Evolutionary conservation across 2,888 invertebrate genomes (phyloP).

Genomic region (Aphidoletes aphidimyza): DNA sequence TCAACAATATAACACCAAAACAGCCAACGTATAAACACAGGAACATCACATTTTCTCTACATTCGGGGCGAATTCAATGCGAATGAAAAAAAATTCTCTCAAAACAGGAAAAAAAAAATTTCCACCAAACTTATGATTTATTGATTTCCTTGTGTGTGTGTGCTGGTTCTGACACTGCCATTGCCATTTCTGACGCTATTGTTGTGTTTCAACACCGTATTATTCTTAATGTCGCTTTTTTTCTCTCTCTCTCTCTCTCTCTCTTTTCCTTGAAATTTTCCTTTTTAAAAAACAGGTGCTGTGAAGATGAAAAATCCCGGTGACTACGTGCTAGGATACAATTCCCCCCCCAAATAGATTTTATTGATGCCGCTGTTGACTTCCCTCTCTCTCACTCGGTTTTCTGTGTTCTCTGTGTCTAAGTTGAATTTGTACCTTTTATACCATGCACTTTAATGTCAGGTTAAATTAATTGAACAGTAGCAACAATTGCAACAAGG

Average conservation of each 20-base stretch:
- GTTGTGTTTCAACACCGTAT: background rate
- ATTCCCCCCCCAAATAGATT: background rate
- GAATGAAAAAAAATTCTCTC: too few species aligned
- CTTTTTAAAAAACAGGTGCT: slow-evolving; percentile 7
- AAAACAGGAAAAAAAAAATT: background rate
- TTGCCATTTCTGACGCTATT: background rate
- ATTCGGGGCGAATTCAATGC: background rate
- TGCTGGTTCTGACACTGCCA: background rate
- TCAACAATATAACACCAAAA: background rate
- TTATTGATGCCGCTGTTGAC: background rate
- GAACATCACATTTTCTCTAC: background rate
- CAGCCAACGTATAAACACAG: background rate
- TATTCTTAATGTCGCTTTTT: background rate
- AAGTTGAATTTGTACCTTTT: background rate
- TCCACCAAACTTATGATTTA: slow-evolving; percentile 10
- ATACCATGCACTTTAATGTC: too few species aligned
- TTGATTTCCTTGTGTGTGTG: slow-evolving; percentile 34
- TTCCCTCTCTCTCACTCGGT: background rate
- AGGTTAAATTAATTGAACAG: too few species aligned
- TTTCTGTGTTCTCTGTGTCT: background rate
- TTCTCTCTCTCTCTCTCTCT: background rate
- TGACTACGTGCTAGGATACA: background rate
- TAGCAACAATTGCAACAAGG: background rate
- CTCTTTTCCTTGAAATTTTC: background rate
- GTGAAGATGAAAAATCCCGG: background rate